A percentile compares a stretch with the other conserved stretches of the same genome.
Evolutionary conservation across 2,888 invertebrate genomes (phyloP).

Genomic region (Orchesellides sinensis): DNA sequence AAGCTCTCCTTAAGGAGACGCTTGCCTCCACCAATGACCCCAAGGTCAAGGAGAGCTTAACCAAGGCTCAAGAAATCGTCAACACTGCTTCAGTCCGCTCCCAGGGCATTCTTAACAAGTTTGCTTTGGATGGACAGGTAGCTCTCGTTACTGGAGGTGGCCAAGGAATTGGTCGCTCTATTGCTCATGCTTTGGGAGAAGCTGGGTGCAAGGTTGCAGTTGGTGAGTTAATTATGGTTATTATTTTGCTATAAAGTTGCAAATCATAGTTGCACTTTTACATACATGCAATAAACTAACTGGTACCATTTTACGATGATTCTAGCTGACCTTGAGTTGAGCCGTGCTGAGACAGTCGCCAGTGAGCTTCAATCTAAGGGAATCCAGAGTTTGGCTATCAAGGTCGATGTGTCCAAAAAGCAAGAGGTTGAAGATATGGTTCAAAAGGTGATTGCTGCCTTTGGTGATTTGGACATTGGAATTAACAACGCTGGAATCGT

Average conservation of each 20-base stretch:
- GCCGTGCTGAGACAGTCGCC: conserved; percentile 70
- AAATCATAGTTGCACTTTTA: too few relatives aligned
- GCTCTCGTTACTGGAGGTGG: conserved; percentile 73
- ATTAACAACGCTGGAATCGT: conserved; percentile 74
- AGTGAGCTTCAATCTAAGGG: conserved; percentile 70
- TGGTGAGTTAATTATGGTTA: too few relatives aligned
- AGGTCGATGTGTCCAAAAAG: conserved; percentile 74
- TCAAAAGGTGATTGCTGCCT: conserved; percentile 65
- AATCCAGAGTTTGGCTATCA: conserved; percentile 70
- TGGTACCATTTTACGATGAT: too few relatives aligned
- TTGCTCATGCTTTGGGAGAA: conserved; percentile 73
- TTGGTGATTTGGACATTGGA: conserved; percentile 72
- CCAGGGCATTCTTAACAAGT: conserved; percentile 71
- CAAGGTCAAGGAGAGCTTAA: conserved; percentile 56
- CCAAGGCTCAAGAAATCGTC: conserved; percentile 64
- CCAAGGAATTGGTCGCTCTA: conserved; percentile 68
- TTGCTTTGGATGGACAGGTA: conserved; percentile 73
- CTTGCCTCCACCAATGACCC: conserved; percentile 49
- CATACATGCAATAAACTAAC: too few relatives aligned
- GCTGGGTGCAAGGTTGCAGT: conserved; percentile 74
- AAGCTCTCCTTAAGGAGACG: conserved; percentile 65
- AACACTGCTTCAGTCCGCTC: conserved; percentile 53
- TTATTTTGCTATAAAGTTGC: too few relatives aligned
- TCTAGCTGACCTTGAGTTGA: conserved; percentile 71
- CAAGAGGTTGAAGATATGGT: conserved; percentile 72